Conservation (phyloP, 2,888 invertebrate species). For the Caenorhabditis sp. region DNA sequence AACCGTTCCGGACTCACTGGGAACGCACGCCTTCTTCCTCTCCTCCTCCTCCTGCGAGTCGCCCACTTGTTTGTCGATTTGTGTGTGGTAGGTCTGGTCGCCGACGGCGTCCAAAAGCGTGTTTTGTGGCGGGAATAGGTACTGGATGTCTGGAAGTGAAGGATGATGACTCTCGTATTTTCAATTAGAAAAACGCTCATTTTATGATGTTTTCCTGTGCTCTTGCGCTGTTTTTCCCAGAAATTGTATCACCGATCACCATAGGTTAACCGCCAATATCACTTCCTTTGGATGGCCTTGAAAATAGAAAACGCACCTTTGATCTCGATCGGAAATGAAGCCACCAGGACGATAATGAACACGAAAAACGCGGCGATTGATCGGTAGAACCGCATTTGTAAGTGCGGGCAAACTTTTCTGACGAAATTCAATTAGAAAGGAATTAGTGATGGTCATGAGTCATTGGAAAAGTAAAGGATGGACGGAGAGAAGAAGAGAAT, state of each 20-base stretch:
- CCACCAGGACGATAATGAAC: constrained; percentile 13
- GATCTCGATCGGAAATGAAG: constrained; percentile 36
- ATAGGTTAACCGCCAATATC: too few species aligned
- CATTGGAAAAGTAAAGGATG: neutral
- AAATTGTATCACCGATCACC: too few species aligned
- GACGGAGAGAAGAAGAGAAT: neutral
- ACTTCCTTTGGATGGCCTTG: too few species aligned
- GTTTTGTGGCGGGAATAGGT: constrained; percentile 51
- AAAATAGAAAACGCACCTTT: constrained; percentile 21
- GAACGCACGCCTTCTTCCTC: constrained; percentile 20
- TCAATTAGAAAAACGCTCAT: too few species aligned
- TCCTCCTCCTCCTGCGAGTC: constrained; percentile 30
- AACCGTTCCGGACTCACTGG: constrained; percentile 41
- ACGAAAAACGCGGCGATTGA: neutral
- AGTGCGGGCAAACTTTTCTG: too few species aligned
- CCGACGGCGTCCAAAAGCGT: constrained; percentile 14
- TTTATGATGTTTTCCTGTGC: neutral
- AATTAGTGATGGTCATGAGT: neutral
- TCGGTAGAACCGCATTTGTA: constrained; percentile 26
- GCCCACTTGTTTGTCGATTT: constrained; percentile 38
- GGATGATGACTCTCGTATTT: neutral
- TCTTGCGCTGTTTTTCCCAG: neutral
- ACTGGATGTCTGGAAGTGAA: constrained; percentile 29
- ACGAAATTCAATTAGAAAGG: neutral
- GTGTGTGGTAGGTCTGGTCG: constrained; percentile 16